Evolutionary conservation across 1,140 invertebrate genomes (phyloP).

Genomic region (Leptinotarsa texana): DNA sequence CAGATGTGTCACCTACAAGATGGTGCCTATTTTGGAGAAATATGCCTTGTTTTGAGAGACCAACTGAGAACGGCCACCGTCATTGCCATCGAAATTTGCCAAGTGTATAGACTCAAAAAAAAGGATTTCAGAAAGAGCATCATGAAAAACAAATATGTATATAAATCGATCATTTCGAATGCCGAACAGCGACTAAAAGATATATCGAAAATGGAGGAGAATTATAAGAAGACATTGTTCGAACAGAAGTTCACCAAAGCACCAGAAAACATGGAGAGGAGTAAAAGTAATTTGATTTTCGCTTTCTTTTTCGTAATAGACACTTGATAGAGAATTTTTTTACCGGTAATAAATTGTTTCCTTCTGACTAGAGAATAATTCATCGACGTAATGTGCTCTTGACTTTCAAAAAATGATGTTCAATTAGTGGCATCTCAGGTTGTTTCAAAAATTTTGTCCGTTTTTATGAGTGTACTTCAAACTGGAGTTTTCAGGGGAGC

Average conservation of each 20-base stretch:
- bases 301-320: too few relatives aligned
- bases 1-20: conserved; percentile 46
- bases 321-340: too few relatives aligned
- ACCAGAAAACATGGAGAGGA: too few relatives aligned
- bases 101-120: conserved; percentile 58
- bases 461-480: too few relatives aligned
- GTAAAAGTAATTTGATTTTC: too few relatives aligned
- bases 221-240: neutral
- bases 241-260: neutral
- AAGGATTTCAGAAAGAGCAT: conserved; percentile 52
- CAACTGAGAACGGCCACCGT: conserved; percentile 58
- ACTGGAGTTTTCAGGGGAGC: too few relatives aligned
- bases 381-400: too few relatives aligned
- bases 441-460: too few relatives aligned
- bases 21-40: conserved; percentile 45
- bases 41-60: conserved; percentile 58
- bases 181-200: neutral
- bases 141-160: conserved; percentile 21
- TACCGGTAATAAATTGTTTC: too few relatives aligned
- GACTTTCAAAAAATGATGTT: too few relatives aligned
- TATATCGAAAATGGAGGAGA: neutral
- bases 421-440: too few relatives aligned
- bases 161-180: neutral
- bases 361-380: too few relatives aligned
- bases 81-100: conserved; percentile 62